phyloP scores from a whole-genome alignment of 2,113 vertebrate species.

The Calyptommatus sinebrachiatus region DNA sequence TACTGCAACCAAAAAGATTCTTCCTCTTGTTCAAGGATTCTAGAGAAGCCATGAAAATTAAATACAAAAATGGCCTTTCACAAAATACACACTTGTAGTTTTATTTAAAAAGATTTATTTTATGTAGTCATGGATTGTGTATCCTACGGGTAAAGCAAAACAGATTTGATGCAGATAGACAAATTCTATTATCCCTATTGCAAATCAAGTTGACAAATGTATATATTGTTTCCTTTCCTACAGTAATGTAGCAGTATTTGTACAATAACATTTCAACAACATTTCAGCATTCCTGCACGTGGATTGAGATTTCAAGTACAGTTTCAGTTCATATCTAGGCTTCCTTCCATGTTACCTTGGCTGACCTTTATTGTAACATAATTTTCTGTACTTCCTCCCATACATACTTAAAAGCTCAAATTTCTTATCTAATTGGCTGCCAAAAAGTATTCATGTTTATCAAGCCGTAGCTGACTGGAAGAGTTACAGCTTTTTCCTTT shows the following conservation, averaged over 20 bases:
- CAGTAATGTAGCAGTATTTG: background rate
- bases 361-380: conserved; percentile 56
- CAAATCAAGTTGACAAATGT: background rate
- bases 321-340: conserved; percentile 39
- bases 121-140: too few relatives aligned
- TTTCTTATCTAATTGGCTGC: conserved; percentile 63
- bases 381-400: conserved; percentile 51
- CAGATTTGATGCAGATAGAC: background rate
- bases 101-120: background rate
- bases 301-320: conserved; percentile 4
- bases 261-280: background rate
- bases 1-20: too few relatives aligned
- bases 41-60: background rate
- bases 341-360: conserved; percentile 61
- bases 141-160: background rate
- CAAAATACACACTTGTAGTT: too few relatives aligned
- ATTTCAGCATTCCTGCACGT: conserved; percentile 19
- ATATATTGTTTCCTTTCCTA: background rate
- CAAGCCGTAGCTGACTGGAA: conserved; percentile 10
- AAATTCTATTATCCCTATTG: background rate
- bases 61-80: too few relatives aligned
- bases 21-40: background rate
- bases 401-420: conserved; percentile 51
- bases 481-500: conserved; percentile 20
- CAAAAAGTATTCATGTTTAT: conserved; percentile 58